phyloP scores from a whole-genome alignment of 53 echinoderm and acorn worm genomes.

The Actinopyga echinites region DNA sequence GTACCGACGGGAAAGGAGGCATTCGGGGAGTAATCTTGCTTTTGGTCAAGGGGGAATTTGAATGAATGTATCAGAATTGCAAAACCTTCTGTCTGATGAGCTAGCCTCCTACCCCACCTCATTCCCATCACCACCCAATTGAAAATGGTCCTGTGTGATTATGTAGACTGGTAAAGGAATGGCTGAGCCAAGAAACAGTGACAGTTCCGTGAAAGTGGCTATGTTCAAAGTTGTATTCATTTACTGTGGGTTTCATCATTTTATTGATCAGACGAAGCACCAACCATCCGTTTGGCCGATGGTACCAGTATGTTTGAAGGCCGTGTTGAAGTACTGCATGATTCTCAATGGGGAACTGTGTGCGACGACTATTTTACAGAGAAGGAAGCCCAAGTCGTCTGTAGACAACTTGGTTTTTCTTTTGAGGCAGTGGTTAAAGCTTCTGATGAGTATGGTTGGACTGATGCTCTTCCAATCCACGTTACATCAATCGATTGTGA shows the following conservation, averaged over 20 bases:
- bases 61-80: too few relatives aligned
- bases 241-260: background rate
- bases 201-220: too few relatives aligned
- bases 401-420: background rate
- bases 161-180: too few relatives aligned
- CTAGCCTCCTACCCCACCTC: too few relatives aligned
- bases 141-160: too few relatives aligned
- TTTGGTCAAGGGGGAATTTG: too few relatives aligned
- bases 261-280: background rate
- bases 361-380: conserved; percentile 10
- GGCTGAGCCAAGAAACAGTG: too few relatives aligned
- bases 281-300: background rate
- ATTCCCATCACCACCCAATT: too few relatives aligned
- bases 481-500: background rate
- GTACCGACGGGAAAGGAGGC: too few relatives aligned
- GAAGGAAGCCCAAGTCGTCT: background rate
- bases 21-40: too few relatives aligned
- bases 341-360: background rate
- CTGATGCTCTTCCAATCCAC: background rate
- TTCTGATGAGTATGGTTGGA: background rate
- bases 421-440: background rate
- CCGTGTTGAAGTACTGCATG: conserved; percentile 5
- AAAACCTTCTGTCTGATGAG: too few relatives aligned
- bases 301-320: background rate
- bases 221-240: too few relatives aligned